Base-by-base conservation (phyloP, 1,140 invertebrate species). In the Drosophila sechellia region DNA sequence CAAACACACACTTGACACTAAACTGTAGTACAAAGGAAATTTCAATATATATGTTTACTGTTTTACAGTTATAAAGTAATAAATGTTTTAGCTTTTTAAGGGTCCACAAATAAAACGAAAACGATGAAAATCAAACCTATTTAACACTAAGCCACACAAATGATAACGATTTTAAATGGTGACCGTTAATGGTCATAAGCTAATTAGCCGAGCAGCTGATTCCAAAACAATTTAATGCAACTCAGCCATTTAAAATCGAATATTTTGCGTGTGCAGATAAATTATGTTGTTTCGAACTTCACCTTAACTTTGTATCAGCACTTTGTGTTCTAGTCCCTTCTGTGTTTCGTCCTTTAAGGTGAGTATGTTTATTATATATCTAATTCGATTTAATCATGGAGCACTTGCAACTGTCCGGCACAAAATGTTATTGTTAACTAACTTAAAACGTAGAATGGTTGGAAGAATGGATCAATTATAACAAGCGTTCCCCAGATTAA, bases 1-100 rank as follows among this genome's bases (percentile, higher is more conserved):
- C 27, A 60, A 59, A 42, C n/a, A 10, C 54, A 87, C 73, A 69
- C 60, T 31, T 87, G 83, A 86, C 83, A 52, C 50, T 48, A 56
- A 70, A 69, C 49, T 79, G 83, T 86, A 86, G 83, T 86, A 86
- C 83, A 86, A 86, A 86, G 78, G 50, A 63, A 69, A 73, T 73
- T 83, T 76, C 65, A 48, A 76, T 71, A 70, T 73, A 25, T 66
- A 66, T 76, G 71, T 77, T 77, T 77, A 77, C 50, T 68, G 63
- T 77, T 76, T 76, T 70, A 70, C 65, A 52, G 42, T 55, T 46
- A 56, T 48, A 69, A 70, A 70, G 49, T 70, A 69, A 73, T 68
- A 70, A 58, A 70, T 71, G 66, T 56, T 58, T 64, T 76, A 71
- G 77, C 56, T 74, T 77, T 64, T 49, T 83, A 73, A 83, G 81